phyloP scores from a whole-genome alignment of 2,797 vertebrate species.

The Taeniopygia guttata region DNA sequence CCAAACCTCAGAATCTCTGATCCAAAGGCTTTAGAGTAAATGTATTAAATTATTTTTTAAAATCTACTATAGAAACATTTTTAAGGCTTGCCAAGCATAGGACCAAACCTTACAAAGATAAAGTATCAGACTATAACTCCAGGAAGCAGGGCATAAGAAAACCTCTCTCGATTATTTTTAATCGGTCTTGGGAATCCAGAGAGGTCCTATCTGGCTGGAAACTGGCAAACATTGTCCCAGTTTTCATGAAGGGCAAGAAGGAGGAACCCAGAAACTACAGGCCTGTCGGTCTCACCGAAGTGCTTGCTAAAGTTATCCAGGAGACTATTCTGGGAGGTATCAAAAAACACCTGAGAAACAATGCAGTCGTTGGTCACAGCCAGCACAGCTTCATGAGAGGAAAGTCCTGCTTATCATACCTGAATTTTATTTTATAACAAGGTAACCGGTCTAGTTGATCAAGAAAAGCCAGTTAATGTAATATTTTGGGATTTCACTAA shows the following conservation, averaged over 20 bases:
- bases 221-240: rapidly evolving
- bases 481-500: background rate
- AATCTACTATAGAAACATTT: background rate
- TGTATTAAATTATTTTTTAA: background rate
- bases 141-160: background rate
- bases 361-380: background rate
- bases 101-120: background rate
- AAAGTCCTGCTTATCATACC: background rate
- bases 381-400: background rate
- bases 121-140: background rate
- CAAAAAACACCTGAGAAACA: background rate
- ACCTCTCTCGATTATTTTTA: background rate
- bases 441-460: background rate
- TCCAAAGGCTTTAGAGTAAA: background rate
- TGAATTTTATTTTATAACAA: background rate
- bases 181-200: background rate
- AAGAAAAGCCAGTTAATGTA: background rate
- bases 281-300: background rate
- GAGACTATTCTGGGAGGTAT: background rate
- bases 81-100: background rate
- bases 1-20: background rate
- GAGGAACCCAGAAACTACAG: background rate
- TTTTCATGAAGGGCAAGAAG: background rate
- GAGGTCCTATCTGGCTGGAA: background rate
- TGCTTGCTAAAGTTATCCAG: background rate